Evolutionary conservation across 2,113 vertebrate species (phyloP), one percentile per base, ranked within the genome.

Genomic region (Ictalurus furcatus): DNA sequence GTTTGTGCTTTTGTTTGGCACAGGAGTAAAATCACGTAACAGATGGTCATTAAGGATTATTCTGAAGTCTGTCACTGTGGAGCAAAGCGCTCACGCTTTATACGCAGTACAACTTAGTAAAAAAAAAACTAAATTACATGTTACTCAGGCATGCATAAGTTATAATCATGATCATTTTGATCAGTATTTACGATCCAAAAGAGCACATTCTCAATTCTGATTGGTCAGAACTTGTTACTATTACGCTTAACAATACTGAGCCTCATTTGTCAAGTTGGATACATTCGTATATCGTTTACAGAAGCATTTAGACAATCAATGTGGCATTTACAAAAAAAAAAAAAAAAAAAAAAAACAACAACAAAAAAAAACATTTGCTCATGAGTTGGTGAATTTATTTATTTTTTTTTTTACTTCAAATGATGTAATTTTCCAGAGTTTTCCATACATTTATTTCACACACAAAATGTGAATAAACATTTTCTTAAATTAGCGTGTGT

Each of bases 1-100:
- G 37, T 82, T 37, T 61, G 81, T 67, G 79, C 40, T n/a, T 58
- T 76, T 73, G n/a, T 28, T 71, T n/a, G 16, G 65, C 93, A 92
- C 92, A 93, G 86, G 93, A 92, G 83, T 85, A 44, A 91, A 93
- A 93, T 95, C 95, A 94, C 94, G 93, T 88, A 94, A 92, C 94
- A 95, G 93, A 95, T 96, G 93, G 92, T 91, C 90, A 87, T 88
- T 90, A 73, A 65, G 48, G 86, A 92, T 92, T 92, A 93, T 90
- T 86, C 28, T 71, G 40, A 92, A 92, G 87, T 92, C 86, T 88
- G 88, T 88, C 85, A 89, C 90, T 88, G 91, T 93, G 12, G 91
- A 92, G 91, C 92, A 89, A n/a, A 88, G 73, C 59, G 90, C 88
- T 91, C 79, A 21, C 48, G 28, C 25, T 30, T 81, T 21, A 8